Base-by-base conservation (phyloP, 2,797 vertebrate genomes). In the Lerista edwardsae region DNA sequence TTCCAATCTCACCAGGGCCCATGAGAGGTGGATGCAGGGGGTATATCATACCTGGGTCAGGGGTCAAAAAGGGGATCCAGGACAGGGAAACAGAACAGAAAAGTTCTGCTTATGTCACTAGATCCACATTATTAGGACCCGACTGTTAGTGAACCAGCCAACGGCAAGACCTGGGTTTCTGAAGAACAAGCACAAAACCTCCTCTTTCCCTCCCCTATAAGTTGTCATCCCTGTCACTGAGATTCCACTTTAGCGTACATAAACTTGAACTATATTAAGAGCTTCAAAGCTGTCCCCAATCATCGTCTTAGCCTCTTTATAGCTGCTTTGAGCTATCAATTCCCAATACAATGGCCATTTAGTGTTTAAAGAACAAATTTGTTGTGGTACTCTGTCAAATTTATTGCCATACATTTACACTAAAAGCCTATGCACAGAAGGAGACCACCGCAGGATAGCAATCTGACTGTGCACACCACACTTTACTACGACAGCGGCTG, bases 301-400 rank as follows among this genome's bases (percentile, higher is more conserved):
- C 21, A 79, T 84, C 61, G 10, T 81, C 82, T 89, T 1, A 0
- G n/a, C 31, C 12, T 1, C 0, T 1, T 64, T 75, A n/a, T 80
- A 79, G 11, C 59, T 86, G 83, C 71, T 79, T 81, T 23, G 2
- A 41, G 86, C 82, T 77, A 67, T 85, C 39, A 68, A 57, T 86
- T 84, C 74, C 57, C 57, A 71, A 82, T 68, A 51, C 57, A 71
- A 82, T 68, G 59, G 87, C 47, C 41, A 84, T 69, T 76, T 84
- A 69, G 9, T 75, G 36, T 87, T 89, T 89, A 80, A 41, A 85
- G 57, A 88, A 77, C 67, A 25, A 62, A 83, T 83, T 83, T 69
- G 82, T 75, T n/a, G 83, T 79, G 68, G 39, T 77, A 10, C 65
- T 84, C 25, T 81, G 64, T 81, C 69, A 84, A 21, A n/a, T 87